Evolutionary conservation across 2,888 invertebrate genomes (phyloP).

Genomic region (Caenorhabditis doughertyi): DNA sequence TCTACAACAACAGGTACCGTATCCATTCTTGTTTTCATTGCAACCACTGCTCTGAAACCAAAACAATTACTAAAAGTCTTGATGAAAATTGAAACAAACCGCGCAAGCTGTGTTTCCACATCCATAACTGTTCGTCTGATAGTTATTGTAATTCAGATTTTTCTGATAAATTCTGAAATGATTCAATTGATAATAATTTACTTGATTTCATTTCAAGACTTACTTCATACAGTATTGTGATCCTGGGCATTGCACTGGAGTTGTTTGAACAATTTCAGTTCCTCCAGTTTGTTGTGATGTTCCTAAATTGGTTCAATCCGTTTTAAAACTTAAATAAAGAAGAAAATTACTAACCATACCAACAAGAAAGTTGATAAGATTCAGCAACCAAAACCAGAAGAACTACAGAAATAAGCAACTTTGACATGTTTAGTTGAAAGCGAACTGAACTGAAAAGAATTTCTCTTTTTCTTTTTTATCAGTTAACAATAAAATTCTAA

Average conservation of each 20-base stretch:
- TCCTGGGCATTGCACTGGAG: not conserved
- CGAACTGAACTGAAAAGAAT: constrained; percentile 9
- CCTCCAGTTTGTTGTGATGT: not conserved
- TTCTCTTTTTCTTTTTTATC: constrained; percentile 10
- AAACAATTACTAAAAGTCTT: not conserved
- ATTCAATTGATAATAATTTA: not conserved
- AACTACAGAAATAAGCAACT: not conserved
- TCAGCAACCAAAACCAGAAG: not conserved
- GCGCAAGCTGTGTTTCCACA: constrained; percentile 1
- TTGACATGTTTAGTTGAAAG: constrained; percentile 6
- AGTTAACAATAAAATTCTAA: constrained; percentile 9
- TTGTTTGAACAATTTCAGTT: too few species aligned
- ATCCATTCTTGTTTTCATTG: constrained; percentile 2
- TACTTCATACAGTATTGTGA: constrained; percentile 27
- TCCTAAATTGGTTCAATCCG: not conserved
- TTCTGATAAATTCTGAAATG: constrained; percentile 21
- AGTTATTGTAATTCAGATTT: not conserved
- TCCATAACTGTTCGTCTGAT: constrained; percentile 18
- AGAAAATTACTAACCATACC: constrained; percentile 27
- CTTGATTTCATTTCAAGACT: not conserved
- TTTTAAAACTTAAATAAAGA: not conserved
- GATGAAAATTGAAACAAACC: not conserved
- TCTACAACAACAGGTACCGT: constrained; percentile 35
- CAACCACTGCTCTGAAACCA: constrained; percentile 27
- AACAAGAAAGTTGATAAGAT: not conserved